Evolutionary conservation across 2,113 vertebrate genomes (phyloP).

Genomic region (Puffinus mauretanicus): DNA sequence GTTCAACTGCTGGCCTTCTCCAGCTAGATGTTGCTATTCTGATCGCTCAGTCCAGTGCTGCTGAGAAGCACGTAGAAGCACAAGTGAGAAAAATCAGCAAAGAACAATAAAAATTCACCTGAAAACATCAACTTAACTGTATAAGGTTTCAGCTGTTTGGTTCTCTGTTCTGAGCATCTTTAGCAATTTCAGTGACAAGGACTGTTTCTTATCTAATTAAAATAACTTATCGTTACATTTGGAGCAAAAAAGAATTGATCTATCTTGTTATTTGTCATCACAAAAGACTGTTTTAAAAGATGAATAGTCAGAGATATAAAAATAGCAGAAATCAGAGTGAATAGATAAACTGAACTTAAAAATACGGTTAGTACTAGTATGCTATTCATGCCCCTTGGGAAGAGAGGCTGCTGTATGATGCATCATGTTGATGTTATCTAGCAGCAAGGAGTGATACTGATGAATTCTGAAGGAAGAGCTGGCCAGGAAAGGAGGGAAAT

Average conservation of each 20-base stretch:
- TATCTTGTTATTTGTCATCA: not conserved
- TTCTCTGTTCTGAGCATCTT: not conserved
- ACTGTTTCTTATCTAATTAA: slow-evolving; percentile 5
- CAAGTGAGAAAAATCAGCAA: not conserved
- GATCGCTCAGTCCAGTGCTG: not conserved
- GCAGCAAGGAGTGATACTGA: slow-evolving; percentile 13
- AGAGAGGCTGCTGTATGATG: not conserved
- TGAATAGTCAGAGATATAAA: not conserved
- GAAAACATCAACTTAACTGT: not conserved
- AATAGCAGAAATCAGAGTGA: not conserved
- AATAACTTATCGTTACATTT: slow-evolving; percentile 14
- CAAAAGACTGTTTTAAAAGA: not conserved
- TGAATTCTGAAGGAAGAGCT: slow-evolving; percentile 35
- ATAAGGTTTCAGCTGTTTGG: not conserved
- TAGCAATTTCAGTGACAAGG: not conserved
- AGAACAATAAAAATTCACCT: not conserved
- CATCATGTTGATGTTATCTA: not conserved
- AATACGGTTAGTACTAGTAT: not conserved
- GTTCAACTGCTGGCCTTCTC: not conserved
- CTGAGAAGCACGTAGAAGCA: not conserved
- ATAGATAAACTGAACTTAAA: not conserved
- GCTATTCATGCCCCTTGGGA: not conserved
- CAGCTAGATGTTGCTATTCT: not conserved
- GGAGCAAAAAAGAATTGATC: slow-evolving; percentile 4
- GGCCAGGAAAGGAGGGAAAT: slow-evolving; percentile 19